Base-by-base conservation (phyloP, 2,888 invertebrate genomes). In the Mythimna albipuncta region DNA sequence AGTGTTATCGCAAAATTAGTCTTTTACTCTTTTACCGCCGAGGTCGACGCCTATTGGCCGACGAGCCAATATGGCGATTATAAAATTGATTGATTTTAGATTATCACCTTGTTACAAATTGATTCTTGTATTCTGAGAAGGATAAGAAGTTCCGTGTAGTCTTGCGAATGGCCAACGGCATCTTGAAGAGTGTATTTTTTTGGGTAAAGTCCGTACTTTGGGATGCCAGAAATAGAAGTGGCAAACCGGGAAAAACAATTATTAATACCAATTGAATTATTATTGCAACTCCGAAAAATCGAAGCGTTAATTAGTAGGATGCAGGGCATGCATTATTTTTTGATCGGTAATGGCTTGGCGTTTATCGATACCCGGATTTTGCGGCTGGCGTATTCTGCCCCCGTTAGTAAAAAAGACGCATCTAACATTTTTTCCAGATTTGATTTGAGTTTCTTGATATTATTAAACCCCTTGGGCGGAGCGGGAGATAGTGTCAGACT, bases 1-100 rank as follows among this genome's bases (percentile, higher is more conserved):
- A 81, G 72, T 77, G 83, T 85, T 70, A 82, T 69, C 85, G 86
- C 83, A 66, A 87, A 89, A 85, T 84, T 84, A 75, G 84, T 84
- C 64, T 65, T 78, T 32, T 52, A 38, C 2, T n/a, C 74, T 77
- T 69, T 75, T 75, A 4, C 16, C 41, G 2, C 38, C 32, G 10
- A 44, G 54, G 10, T 63, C 52, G 63, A 58, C 16, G 35, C 41
- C 50, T 62, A 52, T 63, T 57, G 52, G 26, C 57, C 55, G 10
- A 19, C 41, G n/a, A 6, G 9, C 21, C 44, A 64, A n/a, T 52
- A 57, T 44, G 16, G 44, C 50, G 62, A 75, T 21, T n/a, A 62
- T 16, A 58, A 21, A 63, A 75, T 52, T 58, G 77, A 67, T 75
- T 76, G 58, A 79, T 74, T 72, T 52, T 16, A 79, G 79, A 81